These are phyloP conservation scores for Orussus abietinus DNA, from an alignment of 1,140 invertebrate species.

Conservation along the genomic window DNA sequence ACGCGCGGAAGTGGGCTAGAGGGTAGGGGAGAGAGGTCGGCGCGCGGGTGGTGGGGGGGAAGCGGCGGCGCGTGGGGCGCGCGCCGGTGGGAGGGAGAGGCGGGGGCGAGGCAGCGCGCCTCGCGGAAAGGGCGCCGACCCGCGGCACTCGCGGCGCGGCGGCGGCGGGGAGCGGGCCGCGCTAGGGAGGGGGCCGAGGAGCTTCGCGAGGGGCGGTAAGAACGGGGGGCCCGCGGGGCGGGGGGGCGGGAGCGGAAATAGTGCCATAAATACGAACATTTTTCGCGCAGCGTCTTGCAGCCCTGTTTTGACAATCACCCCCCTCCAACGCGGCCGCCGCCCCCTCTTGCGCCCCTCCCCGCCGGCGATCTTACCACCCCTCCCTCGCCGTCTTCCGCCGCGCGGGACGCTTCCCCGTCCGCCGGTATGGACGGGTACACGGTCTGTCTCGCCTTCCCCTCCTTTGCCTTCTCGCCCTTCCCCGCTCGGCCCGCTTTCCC, in stretches of 20 bases:
- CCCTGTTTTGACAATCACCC: constrained; percentile 47
- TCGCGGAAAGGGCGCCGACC: not conserved
- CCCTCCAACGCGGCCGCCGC: constrained; percentile 17
- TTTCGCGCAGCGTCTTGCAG: constrained; percentile 41
- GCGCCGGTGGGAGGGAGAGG: constrained; percentile 16
- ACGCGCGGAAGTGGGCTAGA: constrained; percentile 17
- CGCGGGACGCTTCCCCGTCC: constrained; percentile 5
- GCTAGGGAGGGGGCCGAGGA: constrained; percentile 3
- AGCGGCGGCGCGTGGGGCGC: constrained; percentile 16
- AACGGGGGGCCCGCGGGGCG: constrained; percentile 14
- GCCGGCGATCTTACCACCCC: no score
- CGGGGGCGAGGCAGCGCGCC: constrained; percentile 9
- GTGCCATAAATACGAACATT: constrained; percentile 50
- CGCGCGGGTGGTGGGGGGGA: constrained; percentile 8
- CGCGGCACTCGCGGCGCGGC: no score
- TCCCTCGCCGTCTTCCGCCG: constrained; percentile 13
- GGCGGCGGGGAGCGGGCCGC: constrained; percentile 14
- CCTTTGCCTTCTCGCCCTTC: constrained; percentile 3
- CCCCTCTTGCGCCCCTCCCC: constrained; percentile 12
- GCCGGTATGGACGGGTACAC: no score
- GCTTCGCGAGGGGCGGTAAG: constrained; percentile 8
- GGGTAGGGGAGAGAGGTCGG: constrained; percentile 25
- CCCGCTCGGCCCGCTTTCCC: constrained; percentile 4
- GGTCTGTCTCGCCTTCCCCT: constrained; percentile 1
- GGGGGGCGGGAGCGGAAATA: constrained; percentile 42